Base-by-base conservation (phyloP, 2,888 invertebrate species). In the Mesodorylaimus sp. region DNA sequence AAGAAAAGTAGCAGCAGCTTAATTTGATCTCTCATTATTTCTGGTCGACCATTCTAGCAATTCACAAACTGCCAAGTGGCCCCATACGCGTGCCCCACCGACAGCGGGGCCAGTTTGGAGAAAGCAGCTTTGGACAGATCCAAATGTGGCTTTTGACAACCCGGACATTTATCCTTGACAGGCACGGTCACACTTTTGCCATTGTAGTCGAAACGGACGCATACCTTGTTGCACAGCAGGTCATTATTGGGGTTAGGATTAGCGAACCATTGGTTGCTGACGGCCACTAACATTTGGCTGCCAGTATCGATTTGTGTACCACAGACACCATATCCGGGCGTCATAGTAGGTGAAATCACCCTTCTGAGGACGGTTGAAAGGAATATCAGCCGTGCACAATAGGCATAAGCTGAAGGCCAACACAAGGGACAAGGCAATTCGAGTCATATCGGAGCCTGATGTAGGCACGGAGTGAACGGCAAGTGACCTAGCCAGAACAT, bases 101-200 rank as follows among this genome's bases (percentile, higher is more conserved):
- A 10, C 32, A 32, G 16, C 32, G 32, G 32, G 16, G 32, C 32
- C 32, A 32, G 16, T 16, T 32, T 32, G 10, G 32, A 7, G 32
- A 32, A 32, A 16, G 32, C 32, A 10, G 32, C 16, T 16, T 32
- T 7, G 10, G 52, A 52, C 29, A 52, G 45, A 32, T 52, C 52
- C 46, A 52, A 23, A 21, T 52, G 51, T 32, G 44, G 36, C 2
- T 19, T 28, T 2, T 26, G 27, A 21, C 52, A 52, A 16, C 39
- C 29, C 1, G 52, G 51, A n/a, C 52, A 52, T 36, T 52, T 52
- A 36, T 52, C 52, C 42, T 52, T 50, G 45, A 52, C 38, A 19
- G 52, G 52, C 28, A 52, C 52, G 24, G 29, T 52, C 39, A 52
- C 43, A 28, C 51, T 52, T 7, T 44, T 44, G 21, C 27, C 23